These are phyloP conservation scores for Luehdorfia chinensis DNA, from an alignment of 1,140 invertebrate species.

Conservation along the genomic window DNA sequence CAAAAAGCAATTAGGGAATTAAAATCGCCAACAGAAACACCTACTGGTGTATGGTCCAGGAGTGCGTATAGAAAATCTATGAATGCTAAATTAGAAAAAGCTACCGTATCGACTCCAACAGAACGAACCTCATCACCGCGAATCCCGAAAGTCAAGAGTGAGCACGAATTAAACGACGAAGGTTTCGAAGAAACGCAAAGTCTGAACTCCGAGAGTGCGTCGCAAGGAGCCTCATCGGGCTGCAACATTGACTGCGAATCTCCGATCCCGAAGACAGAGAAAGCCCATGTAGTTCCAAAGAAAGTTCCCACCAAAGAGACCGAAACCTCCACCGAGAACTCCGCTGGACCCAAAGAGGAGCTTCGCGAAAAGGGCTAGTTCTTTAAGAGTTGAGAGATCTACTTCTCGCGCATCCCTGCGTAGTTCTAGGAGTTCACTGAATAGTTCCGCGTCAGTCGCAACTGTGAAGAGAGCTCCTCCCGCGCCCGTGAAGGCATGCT, in stretches of 20 bases:
- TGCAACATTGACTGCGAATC: conserved; percentile 83
- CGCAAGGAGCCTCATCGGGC: conserved; percentile 86
- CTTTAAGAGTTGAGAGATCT: conserved; percentile 62
- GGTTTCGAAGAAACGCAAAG: conserved; percentile 93
- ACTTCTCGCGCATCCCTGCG: conserved; percentile 83
- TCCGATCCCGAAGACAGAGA: conserved; percentile 62
- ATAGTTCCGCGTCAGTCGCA: conserved; percentile 87
- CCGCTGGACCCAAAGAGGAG: conserved; percentile 52
- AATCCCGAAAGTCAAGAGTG: conserved; percentile 72
- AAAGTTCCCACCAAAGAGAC: conserved; percentile 66
- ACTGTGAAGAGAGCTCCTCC: conserved; percentile 83
- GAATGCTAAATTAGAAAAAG: conserved; percentile 43
- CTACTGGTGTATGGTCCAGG: conserved; percentile 76
- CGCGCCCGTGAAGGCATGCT: conserved; percentile 44
- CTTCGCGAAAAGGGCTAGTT: conserved; percentile 52
- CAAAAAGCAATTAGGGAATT: conserved; percentile 80
- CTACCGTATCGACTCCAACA: conserved; percentile 22
- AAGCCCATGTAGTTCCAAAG: conserved; percentile 60
- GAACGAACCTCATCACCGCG: conserved; percentile 57
- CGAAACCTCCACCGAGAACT: conserved; percentile 54
- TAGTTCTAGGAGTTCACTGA: conserved; percentile 88
- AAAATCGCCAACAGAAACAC: conserved; percentile 78
- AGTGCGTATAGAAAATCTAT: conserved; percentile 60
- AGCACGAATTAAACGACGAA: conserved; percentile 89
- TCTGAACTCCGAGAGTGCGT: conserved; percentile 89